A percentile compares a stretch with the other conserved stretches of the same genome.
These are phyloP conservation scores for Parnassius glacialis DNA, from an alignment of 2,888 invertebrate genomes.

Conservation along the genomic window DNA sequence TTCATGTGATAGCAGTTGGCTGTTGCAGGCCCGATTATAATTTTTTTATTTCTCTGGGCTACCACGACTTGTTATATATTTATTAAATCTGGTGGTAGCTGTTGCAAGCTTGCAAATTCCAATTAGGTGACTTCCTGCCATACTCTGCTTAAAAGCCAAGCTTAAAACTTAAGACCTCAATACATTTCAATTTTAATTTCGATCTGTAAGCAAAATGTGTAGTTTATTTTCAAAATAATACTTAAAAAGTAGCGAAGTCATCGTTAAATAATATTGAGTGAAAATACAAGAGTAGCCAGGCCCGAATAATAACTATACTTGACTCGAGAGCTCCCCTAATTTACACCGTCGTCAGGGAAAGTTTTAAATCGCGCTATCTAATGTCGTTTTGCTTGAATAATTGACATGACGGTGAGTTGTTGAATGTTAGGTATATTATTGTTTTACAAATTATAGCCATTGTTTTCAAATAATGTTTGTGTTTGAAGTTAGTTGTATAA, in stretches of 20 bases:
- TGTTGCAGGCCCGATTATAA: too few relatives aligned
- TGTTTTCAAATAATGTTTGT: too few relatives aligned
- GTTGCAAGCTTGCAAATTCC: not conserved
- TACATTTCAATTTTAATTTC: not conserved
- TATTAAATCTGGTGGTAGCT: not conserved
- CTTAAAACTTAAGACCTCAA: too few relatives aligned
- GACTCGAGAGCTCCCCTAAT: constrained; percentile 29
- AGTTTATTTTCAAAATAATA: constrained; percentile 16
- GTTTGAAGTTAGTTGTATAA: too few relatives aligned
- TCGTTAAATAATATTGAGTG: constrained; percentile 22
- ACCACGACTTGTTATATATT: too few relatives aligned
- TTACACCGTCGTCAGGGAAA: constrained; percentile 27
- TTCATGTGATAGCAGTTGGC: too few relatives aligned
- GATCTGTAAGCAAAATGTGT: not conserved
- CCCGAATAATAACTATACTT: constrained; percentile 30
- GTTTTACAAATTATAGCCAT: too few relatives aligned
- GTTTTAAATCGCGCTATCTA: constrained; percentile 23
- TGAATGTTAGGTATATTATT: not conserved
- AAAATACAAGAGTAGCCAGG: constrained; percentile 21
- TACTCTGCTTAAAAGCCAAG: not conserved
- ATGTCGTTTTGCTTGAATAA: constrained; percentile 14
- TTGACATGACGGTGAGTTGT: not conserved
- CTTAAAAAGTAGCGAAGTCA: constrained; percentile 25
- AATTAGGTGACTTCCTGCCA: not conserved
- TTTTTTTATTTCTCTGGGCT: too few relatives aligned